Evolutionary conservation across 1,140 invertebrate genomes (phyloP).

Genomic region (Arion vulgaris): DNA sequence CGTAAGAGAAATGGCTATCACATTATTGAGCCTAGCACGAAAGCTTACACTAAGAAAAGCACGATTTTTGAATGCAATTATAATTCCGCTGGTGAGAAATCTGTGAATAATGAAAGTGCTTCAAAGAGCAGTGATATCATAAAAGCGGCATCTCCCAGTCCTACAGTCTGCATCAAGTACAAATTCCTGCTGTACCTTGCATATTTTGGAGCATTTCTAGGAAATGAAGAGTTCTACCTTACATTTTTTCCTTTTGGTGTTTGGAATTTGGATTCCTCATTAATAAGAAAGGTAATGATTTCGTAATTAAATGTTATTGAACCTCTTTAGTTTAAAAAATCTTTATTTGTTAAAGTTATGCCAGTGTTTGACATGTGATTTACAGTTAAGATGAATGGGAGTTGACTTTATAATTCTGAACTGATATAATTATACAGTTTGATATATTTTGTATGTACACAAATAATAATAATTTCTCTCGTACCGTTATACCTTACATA

Average conservation of each 20-base stretch:
- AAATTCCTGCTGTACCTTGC: constrained; percentile 90
- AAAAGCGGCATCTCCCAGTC: not conserved
- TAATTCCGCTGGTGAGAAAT: too few species aligned
- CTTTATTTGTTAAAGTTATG: not conserved
- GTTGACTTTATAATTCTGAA: too few species aligned
- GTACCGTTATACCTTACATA: too few species aligned
- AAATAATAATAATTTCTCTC: too few species aligned
- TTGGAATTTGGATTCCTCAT: constrained; percentile 82
- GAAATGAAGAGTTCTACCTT: constrained; percentile 91
- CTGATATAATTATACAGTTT: too few species aligned
- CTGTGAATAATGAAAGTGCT: not conserved
- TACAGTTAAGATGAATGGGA: too few species aligned
- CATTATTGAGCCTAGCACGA: not conserved
- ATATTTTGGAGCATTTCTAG: constrained; percentile 85
- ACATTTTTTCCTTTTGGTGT: constrained; percentile 83
- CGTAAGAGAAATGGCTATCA: not conserved
- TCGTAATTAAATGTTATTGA: too few species aligned
- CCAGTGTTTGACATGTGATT: not conserved
- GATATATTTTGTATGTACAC: too few species aligned
- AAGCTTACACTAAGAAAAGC: not conserved
- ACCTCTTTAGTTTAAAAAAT: too few species aligned
- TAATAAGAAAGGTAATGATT: constrained; percentile 75
- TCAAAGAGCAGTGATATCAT: not conserved
- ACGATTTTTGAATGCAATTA: constrained; percentile 11
- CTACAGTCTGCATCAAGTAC: constrained; percentile 77